Conservation (phyloP, 2,113 vertebrate genomes). For the human (Homo sapiens) region GRCh38 chr5:45588501-45589000, state of each 20-base stretch:
- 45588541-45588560: not conserved
- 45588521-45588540: not conserved
- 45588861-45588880: not conserved
- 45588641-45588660: not conserved
- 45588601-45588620: not conserved
- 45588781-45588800: not conserved
- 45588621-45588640: not conserved
- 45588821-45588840: not conserved
- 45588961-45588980: not conserved
- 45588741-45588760: not conserved
- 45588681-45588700: not conserved
- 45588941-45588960: not conserved
- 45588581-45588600: not conserved
- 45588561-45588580: fast-evolving
- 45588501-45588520: not conserved
- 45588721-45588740: not conserved
- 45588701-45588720: not conserved
- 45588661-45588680: not conserved
- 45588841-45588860: not conserved
- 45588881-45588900: not conserved
- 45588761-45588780: not conserved
- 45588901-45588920: not conserved
- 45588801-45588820: not conserved
- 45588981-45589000: not conserved
- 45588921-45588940: not conserved